Base-by-base conservation (phyloP, 2,113 vertebrate species). In the Synchiropus splendidus region DNA sequence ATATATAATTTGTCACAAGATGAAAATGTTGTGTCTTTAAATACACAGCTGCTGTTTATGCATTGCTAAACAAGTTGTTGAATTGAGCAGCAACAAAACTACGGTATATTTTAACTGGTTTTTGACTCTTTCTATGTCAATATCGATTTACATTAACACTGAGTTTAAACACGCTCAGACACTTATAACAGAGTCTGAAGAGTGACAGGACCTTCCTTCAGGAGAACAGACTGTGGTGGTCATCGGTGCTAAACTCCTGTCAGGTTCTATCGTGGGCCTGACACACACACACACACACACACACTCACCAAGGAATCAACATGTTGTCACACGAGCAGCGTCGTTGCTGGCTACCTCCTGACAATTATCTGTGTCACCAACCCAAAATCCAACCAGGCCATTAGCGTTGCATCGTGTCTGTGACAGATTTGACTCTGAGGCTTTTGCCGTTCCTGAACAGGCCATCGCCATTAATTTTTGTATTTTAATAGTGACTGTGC, bases 211-310 rank as follows among this genome's bases (percentile, higher is more conserved):
- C 57, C 43, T 64, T 66, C 69, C 60, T 53, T 15, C 31, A 65
- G 73, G 68, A 70, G 31, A 51, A 63, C 41, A 0, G 42, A 14
- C 71, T 9, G 1, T 42, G 65, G 61, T 50, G 64, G 70, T 76
- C 66, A 64, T 66, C 67, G 63, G 63, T 11, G 39, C 64, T 77
- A 80, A 79, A 80, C 77, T 81, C 66, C 77, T 80, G 77, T 80
- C 77, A 79, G 56, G 56, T 74, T 64, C 67, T 47, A 68, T 79
- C 69, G 62, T 33, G 45, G 39, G 52, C 48, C 45, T 13, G 31
- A 48, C 39, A 5, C 45, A 37, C 45, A 42, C 21, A 33, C 14
- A 57, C 50, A 54, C 42, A 47, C 51, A 32, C 40, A 31, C 51
- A 48, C 37, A 47, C 53, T 40, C 36, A 37, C 41, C 17, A 50